Evolutionary conservation across 1,140 invertebrate species (phyloP).

Genomic region (Pseudoatta argentina): DNA sequence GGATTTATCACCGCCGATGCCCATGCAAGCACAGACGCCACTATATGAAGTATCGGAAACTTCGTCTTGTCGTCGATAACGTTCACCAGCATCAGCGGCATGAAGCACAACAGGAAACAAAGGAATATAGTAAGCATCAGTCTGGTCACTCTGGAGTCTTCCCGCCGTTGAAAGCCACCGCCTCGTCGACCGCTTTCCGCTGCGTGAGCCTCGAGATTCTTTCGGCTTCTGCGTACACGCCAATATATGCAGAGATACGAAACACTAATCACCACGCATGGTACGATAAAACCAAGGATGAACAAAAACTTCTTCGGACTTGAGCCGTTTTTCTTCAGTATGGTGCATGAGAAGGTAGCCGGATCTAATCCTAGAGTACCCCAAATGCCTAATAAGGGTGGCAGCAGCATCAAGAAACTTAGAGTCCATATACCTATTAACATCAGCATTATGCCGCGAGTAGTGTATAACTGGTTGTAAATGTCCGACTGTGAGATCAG

Average conservation of each 20-base stretch:
- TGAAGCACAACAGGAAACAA: slow-evolving; percentile 93
- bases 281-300: slow-evolving; percentile 93
- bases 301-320: slow-evolving; percentile 96
- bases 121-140: slow-evolving; percentile 95
- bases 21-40: slow-evolving; percentile 94
- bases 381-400: slow-evolving; percentile 93
- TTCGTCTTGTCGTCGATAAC: slow-evolving; percentile 92
- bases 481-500: slow-evolving; percentile 92
- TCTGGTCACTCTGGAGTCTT: slow-evolving; percentile 92
- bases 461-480: slow-evolving; percentile 92
- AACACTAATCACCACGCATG: slow-evolving; percentile 93
- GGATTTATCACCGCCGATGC: slow-evolving; percentile 95
- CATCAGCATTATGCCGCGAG: slow-evolving; percentile 90
- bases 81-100: slow-evolving; percentile 95
- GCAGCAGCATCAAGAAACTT: slow-evolving; percentile 89
- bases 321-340: slow-evolving; percentile 91
- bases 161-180: slow-evolving; percentile 85
- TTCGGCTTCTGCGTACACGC: slow-evolving; percentile 90
- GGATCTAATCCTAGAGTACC: slow-evolving; percentile 92
- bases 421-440: slow-evolving; percentile 91
- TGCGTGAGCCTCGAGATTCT: slow-evolving; percentile 90
- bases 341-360: slow-evolving; percentile 94
- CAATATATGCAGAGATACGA: slow-evolving; percentile 95
- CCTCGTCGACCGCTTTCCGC: slow-evolving; percentile 81
- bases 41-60: slow-evolving; percentile 91